These are phyloP conservation scores for Laothoe populi DNA, from an alignment of 2,888 invertebrate species.

Conservation along the genomic window DNA sequence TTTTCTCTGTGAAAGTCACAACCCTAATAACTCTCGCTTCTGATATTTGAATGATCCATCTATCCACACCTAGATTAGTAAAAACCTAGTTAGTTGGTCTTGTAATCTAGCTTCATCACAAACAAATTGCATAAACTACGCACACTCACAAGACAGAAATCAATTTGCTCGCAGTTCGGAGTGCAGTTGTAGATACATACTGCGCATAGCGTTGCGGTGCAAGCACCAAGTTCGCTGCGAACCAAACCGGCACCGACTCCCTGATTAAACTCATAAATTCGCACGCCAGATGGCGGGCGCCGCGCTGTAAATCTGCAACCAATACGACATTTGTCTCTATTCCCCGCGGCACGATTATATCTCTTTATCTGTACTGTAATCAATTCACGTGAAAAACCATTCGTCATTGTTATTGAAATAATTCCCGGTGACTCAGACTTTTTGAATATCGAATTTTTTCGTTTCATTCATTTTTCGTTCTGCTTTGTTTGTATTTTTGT, in stretches of 20 bases:
- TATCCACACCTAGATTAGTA: too few relatives aligned
- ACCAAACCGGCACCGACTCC: slow-evolving; percentile 44
- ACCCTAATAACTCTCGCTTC: too few relatives aligned
- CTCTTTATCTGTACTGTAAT: slow-evolving; percentile 56
- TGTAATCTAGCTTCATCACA: too few relatives aligned
- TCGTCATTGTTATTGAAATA: slow-evolving; percentile 51
- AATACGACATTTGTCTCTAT: slow-evolving; percentile 81
- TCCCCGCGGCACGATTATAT: slow-evolving; percentile 61
- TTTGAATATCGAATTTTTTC: slow-evolving; percentile 28
- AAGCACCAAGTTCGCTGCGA: slow-evolving; percentile 26
- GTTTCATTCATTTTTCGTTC: slow-evolving; percentile 20
- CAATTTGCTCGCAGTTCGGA: slow-evolving; percentile 21
- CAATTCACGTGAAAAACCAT: slow-evolving; percentile 47
- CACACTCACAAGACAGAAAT: slow-evolving; percentile 13
- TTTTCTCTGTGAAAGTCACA: too few relatives aligned
- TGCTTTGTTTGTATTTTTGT: slow-evolving; percentile 31
- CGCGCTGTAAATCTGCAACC: slow-evolving; percentile 78
- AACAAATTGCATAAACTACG: neutral
- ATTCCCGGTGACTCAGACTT: slow-evolving; percentile 35
- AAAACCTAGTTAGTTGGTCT: too few relatives aligned
- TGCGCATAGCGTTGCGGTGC: slow-evolving; percentile 22
- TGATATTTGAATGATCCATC: too few relatives aligned
- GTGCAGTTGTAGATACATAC: slow-evolving; percentile 24
- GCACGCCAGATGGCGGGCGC: slow-evolving; percentile 74
- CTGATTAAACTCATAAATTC: slow-evolving; percentile 83